phyloP scores from a whole-genome alignment of 2,113 vertebrate species.

The Cichladusa arquata region DNA sequence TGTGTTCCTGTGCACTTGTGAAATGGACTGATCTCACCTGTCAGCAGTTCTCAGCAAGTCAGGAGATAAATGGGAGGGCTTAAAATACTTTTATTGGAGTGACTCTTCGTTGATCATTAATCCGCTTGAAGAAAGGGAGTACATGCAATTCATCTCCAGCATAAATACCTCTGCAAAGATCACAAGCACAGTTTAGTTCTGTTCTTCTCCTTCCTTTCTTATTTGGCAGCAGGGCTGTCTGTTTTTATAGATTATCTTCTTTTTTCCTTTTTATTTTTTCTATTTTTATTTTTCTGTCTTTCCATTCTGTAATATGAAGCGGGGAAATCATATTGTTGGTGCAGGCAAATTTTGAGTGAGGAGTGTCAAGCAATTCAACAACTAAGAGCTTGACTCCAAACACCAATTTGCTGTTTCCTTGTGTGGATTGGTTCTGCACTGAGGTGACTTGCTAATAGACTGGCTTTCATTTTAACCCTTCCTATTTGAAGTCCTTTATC shows the following conservation, averaged over 20 bases:
- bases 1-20: not conserved
- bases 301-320: not conserved
- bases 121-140: slow-evolving; percentile 17
- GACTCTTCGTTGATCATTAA: slow-evolving; percentile 21
- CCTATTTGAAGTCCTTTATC: not conserved
- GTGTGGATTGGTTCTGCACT: not conserved
- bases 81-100: slow-evolving; percentile 38
- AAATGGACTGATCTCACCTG: slow-evolving; percentile 44
- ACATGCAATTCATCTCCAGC: not conserved
- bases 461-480: not conserved
- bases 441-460: not conserved
- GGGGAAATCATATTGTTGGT: not conserved
- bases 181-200: not conserved
- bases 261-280: not conserved
- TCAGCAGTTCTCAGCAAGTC: slow-evolving; percentile 45
- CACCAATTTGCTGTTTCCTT: not conserved
- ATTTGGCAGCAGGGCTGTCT: not conserved
- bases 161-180: not conserved
- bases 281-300: not conserved
- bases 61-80: slow-evolving; percentile 33
- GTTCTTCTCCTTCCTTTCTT: not conserved
- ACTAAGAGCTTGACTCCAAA: not conserved
- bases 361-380: not conserved
- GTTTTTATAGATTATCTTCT: not conserved
- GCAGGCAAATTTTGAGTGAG: not conserved